phyloP scores from a whole-genome alignment of 35 echinoderm and acorn worm species.

The Chiridota heheva region DNA sequence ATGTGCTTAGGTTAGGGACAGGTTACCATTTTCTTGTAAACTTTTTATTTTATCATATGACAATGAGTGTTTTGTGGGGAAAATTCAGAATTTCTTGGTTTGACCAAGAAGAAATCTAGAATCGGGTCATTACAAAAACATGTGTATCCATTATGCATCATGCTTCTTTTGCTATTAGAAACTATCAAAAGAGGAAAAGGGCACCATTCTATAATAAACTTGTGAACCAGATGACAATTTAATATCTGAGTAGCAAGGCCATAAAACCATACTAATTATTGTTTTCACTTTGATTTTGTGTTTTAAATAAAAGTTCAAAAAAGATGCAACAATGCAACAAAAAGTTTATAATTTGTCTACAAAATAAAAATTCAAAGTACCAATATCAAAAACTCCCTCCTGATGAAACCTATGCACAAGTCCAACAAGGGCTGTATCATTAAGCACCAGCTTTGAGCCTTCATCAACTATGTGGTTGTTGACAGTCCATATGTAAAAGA shows the following conservation, averaged over 20 bases:
- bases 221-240: neutral
- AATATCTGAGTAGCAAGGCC: neutral
- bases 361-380: neutral
- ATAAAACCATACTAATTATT: neutral
- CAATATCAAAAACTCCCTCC: slow-evolving; percentile 17
- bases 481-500: slow-evolving; percentile 3
- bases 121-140: too few species aligned
- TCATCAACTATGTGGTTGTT: neutral
- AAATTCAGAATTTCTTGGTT: too few species aligned
- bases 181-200: neutral
- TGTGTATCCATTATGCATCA: too few species aligned
- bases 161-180: too few species aligned
- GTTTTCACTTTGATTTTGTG: neutral
- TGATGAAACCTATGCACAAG: slow-evolving; percentile 12
- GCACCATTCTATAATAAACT: neutral
- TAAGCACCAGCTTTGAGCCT: neutral
- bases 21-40: too few species aligned
- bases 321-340: neutral
- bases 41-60: too few species aligned
- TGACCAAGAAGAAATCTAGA: too few species aligned
- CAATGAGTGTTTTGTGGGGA: too few species aligned
- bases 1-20: too few species aligned
- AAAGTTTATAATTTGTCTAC: neutral
- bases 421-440: neutral
- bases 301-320: too few species aligned